These are phyloP conservation scores for Dynastes tityus DNA, from an alignment of 2,888 invertebrate genomes.

Conservation along the genomic window DNA sequence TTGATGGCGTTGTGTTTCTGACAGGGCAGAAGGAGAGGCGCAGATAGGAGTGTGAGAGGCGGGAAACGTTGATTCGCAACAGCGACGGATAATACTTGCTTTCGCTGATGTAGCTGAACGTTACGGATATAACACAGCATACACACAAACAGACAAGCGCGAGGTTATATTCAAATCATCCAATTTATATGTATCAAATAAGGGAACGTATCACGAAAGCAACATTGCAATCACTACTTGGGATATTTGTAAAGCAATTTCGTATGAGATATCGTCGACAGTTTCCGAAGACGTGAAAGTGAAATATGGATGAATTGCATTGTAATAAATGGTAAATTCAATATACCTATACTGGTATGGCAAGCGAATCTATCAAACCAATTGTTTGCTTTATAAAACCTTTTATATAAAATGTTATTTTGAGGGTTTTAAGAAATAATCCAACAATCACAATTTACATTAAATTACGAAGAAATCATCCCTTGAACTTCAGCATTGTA, in stretches of 20 bases:
- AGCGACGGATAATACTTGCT: constrained; percentile 22
- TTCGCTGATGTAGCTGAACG: neutral
- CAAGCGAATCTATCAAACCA: no score
- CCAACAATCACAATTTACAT: no score
- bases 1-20: constrained; percentile 10
- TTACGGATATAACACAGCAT: neutral
- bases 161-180: constrained; percentile 33
- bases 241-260: constrained; percentile 12
- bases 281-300: no score
- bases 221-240: constrained; percentile 9
- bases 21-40: constrained; percentile 11
- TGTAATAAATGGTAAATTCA: no score
- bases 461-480: no score
- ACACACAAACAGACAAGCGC: neutral
- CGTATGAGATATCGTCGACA: neutral
- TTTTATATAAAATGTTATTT: no score
- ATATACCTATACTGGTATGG: no score
- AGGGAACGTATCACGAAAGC: neutral
- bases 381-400: no score
- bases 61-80: constrained; percentile 24
- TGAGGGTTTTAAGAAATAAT: no score
- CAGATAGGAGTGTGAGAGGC: neutral
- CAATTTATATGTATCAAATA: constrained; percentile 36
- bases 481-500: no score
- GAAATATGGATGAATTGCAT: no score